Evolutionary conservation across 2,888 invertebrate species (phyloP).

Genomic region (Helobdella robusta): DNA sequence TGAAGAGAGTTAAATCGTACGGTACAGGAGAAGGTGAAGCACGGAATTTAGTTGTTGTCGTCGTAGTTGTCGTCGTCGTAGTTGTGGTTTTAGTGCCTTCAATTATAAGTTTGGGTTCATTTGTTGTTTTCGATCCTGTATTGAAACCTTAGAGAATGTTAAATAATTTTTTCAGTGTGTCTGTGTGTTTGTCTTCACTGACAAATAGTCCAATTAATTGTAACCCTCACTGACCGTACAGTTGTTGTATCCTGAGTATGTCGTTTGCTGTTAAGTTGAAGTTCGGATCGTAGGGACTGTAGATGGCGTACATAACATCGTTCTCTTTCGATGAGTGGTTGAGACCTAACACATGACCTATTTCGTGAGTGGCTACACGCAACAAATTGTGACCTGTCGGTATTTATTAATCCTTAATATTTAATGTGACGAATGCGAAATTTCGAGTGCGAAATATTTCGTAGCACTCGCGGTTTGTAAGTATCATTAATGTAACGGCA

Average conservation of each 20-base stretch:
- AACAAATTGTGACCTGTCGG: slow-evolving; percentile 15
- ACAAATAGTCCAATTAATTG: too few relatives aligned
- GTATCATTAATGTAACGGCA: too few relatives aligned
- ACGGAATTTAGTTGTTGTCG: slow-evolving; percentile 1
- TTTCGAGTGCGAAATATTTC: too few relatives aligned
- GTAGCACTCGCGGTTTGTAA: too few relatives aligned
- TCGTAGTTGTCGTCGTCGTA: slow-evolving; percentile 6
- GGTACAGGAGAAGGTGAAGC: too few relatives aligned
- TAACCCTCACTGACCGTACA: slow-evolving; percentile 19
- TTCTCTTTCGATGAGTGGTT: background rate
- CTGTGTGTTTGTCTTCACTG: too few relatives aligned
- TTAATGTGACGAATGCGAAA: too few relatives aligned
- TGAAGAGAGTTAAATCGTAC: too few relatives aligned
- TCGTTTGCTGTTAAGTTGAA: slow-evolving; percentile 13
- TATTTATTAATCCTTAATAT: too few relatives aligned
- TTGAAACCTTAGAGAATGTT: too few relatives aligned
- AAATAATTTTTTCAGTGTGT: too few relatives aligned
- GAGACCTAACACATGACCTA: slow-evolving; percentile 33
- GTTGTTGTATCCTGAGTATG: slow-evolving; percentile 8
- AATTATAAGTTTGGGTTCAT: background rate
- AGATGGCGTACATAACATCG: slow-evolving; percentile 21
- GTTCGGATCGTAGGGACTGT: slow-evolving; percentile 8
- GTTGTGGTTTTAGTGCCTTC: background rate
- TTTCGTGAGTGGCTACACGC: slow-evolving; percentile 35
- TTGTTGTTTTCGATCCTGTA: too few relatives aligned